Base-by-base conservation (phyloP, 2,797 vertebrate species). In the Hozukius guyotensis region DNA sequence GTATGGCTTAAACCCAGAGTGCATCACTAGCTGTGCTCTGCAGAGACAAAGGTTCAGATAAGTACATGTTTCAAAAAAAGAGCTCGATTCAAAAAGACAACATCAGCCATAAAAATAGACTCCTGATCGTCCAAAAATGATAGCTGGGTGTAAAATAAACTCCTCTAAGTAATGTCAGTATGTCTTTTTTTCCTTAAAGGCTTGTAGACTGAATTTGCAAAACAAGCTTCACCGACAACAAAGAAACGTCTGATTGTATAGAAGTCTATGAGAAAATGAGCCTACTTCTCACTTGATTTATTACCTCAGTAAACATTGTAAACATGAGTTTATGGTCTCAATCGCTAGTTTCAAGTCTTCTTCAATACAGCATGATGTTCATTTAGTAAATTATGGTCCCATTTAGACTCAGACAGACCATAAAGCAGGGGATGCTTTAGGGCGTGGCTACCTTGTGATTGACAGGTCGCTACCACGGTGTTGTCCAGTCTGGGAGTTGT, bases 401-500 rank as follows among this genome's bases (percentile, higher is more conserved):
- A 38, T 38, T 38, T 38, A 38, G 36, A 38, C 13, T 38, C 13
- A 38, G 14, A 14, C 6, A 14, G 36, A 38, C 1, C 36, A 6
- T 38, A 38, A 38, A 38, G 36, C 36, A 38, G 1, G 36, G 36
- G 0, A 14, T 38, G 36, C 36, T 14, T 6, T 1, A 38, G 36
- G 36, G 36, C 13, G 13, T 14, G 5, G 36, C 13, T 38, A 0
- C 13, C 36, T 38, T 38, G 36, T 38, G 36, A 38, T 38, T 38
- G 36, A 38, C 36, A 38, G 36, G 36, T 38, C 36, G 13, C 2
- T 38, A 38, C 36, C 36, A 38, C 0, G 0, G 13, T 13, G 13
- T 0, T 38, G 36, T 38, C 36, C 5, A 0, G 36, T 38, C 36
- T 38, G 36, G 36, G 36, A 38, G 36, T 38, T 38, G 36, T 14